These are phyloP conservation scores for Zelostemma sp. DNA, from an alignment of 1,140 invertebrate species.

Conservation along the genomic window DNA sequence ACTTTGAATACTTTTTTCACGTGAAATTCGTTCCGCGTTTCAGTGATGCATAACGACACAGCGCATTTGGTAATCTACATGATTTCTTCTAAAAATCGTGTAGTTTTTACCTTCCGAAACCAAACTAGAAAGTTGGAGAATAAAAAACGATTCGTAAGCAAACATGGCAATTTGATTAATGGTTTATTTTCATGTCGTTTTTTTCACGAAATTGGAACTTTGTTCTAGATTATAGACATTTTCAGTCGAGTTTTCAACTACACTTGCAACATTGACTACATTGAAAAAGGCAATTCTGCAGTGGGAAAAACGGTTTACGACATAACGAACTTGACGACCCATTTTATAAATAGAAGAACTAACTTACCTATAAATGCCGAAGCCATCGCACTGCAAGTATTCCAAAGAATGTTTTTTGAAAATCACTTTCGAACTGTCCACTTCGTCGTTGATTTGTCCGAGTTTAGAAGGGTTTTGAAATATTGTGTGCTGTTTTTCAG, in stretches of 20 bases:
- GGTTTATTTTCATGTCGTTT: neutral
- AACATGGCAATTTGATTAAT: neutral
- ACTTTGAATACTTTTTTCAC: neutral
- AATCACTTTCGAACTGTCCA: neutral
- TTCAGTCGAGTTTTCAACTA: slow-evolving; percentile 65
- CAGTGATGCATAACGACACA: slow-evolving; percentile 62
- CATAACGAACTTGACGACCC: slow-evolving; percentile 65
- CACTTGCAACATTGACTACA: slow-evolving; percentile 71
- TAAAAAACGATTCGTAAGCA: slow-evolving; percentile 65
- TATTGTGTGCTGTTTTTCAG: slow-evolving; percentile 49
- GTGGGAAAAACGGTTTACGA: slow-evolving; percentile 53
- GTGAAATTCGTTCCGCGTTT: neutral
- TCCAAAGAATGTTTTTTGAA: slow-evolving; percentile 2
- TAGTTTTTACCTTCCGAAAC: slow-evolving; percentile 72
- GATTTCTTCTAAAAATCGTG: slow-evolving; percentile 68
- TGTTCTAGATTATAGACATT: slow-evolving; percentile 62
- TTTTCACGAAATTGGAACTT: no score
- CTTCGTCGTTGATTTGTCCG: neutral
- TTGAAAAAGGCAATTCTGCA: slow-evolving; percentile 56
- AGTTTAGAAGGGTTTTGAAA: slow-evolving; percentile 5
- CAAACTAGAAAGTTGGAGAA: slow-evolving; percentile 57
- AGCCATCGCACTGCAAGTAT: slow-evolving; percentile 63
- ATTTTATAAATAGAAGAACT: slow-evolving; percentile 66
- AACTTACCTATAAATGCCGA: slow-evolving; percentile 64
- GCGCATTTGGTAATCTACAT: slow-evolving; percentile 69